Conservation (phyloP, 2,888 invertebrate species). For the Zygogramma bicolorata region DNA sequence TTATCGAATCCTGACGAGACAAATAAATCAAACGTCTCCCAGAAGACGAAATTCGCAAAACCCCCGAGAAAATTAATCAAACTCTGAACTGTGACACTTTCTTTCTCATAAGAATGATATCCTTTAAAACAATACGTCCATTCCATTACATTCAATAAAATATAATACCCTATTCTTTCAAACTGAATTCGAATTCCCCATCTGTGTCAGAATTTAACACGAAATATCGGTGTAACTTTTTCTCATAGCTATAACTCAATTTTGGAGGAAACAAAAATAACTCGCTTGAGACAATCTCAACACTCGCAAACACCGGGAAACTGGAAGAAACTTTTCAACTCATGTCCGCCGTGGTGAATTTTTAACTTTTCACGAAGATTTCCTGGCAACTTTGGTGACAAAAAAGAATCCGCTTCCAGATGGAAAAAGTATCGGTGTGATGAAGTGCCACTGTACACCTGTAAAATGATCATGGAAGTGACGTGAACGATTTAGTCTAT, state of each 20-base stretch:
- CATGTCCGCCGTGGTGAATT: conserved; percentile 44
- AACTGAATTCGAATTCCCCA: conserved; percentile 20
- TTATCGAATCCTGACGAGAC: background rate
- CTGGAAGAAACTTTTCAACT: conserved; percentile 44
- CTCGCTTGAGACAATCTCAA: conserved; percentile 47
- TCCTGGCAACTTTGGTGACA: conserved; percentile 29
- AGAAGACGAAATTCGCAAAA: background rate
- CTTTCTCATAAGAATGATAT: background rate
- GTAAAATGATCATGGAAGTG: background rate
- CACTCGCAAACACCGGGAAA: conserved; percentile 47
- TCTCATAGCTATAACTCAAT: conserved; percentile 36
- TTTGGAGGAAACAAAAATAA: conserved; percentile 46
- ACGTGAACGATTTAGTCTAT: too few species aligned
- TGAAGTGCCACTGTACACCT: too few species aligned
- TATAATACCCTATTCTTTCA: conserved; percentile 15
- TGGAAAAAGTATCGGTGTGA: background rate
- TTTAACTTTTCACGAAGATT: conserved; percentile 38
- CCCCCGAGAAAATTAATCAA: background rate
- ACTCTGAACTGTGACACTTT: background rate
- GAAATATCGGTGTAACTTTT: conserved; percentile 36
- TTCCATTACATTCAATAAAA: conserved; percentile 12
- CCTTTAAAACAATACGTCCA: background rate
- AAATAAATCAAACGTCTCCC: background rate
- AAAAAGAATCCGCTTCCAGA: conserved; percentile 14
- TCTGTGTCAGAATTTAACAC: conserved; percentile 30